Evolutionary conservation across 2,113 vertebrate species (phyloP).

Genomic region (Puntigrus tetrazona): DNA sequence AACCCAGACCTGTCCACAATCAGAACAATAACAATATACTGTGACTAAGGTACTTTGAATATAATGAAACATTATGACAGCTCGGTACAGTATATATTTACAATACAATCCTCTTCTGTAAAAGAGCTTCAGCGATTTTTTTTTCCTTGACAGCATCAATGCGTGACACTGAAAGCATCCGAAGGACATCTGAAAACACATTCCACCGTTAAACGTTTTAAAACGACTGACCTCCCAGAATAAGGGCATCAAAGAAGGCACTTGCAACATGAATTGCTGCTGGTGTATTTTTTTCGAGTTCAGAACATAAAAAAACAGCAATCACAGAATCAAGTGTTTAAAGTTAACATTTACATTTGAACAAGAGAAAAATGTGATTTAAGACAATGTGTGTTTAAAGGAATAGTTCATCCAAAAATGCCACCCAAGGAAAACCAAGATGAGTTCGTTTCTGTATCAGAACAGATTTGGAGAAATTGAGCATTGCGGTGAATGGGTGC

Average conservation of each 20-base stretch:
- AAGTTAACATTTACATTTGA: not conserved
- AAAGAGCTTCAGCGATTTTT: constrained; percentile 64
- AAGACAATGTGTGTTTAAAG: not conserved
- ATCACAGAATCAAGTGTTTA: not conserved
- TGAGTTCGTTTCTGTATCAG: too few species aligned
- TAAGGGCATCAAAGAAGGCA: constrained; percentile 51
- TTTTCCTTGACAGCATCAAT: constrained; percentile 46
- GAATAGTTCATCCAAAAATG: not conserved
- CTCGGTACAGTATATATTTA: constrained; percentile 77
- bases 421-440: not conserved
- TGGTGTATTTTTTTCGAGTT: not conserved
- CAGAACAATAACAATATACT: constrained; percentile 34
- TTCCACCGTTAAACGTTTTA: constrained; percentile 37
- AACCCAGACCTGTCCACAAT: constrained; percentile 66
- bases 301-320: not conserved
- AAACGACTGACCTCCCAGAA: constrained; percentile 14
- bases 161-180: constrained; percentile 1
- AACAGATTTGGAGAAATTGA: not conserved
- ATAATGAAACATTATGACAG: constrained; percentile 76
- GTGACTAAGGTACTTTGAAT: constrained; percentile 63
- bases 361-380: not conserved
- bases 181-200: constrained; percentile 31
- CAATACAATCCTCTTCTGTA: constrained; percentile 67
- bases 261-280: constrained; percentile 24
- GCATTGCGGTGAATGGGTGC: not conserved